Percentiles rank a stretch among this genome's conserved stretches.
phyloP scores from a whole-genome alignment of 2,113 vertebrate species.

The Pyrgilauda ruficollis region DNA sequence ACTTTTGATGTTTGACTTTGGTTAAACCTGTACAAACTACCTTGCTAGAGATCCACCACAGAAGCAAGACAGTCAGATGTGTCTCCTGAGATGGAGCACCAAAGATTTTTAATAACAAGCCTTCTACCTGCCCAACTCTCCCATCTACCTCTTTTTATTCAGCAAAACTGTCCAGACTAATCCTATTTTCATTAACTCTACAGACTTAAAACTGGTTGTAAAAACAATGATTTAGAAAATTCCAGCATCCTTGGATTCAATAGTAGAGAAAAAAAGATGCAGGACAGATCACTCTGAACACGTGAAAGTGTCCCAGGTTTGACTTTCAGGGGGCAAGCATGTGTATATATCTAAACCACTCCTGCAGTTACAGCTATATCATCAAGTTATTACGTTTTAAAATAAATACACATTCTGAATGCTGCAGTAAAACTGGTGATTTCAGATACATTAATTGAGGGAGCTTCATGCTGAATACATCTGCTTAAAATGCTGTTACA shows the following conservation, averaged over 20 bases:
- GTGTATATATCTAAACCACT: background rate
- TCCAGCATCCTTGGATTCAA: background rate
- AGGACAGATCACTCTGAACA: background rate
- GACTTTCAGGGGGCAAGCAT: background rate
- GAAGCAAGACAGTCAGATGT: background rate
- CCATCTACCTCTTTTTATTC: background rate
- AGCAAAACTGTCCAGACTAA: background rate
- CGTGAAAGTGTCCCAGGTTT: background rate
- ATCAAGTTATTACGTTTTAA: background rate
- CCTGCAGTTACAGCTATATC: background rate
- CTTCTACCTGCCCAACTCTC: background rate
- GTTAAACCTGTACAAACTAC: background rate
- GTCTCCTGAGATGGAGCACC: background rate
- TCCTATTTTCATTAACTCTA: background rate
- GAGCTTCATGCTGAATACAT: background rate
- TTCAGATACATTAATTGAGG: background rate
- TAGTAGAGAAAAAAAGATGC: background rate
- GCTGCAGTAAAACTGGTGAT: background rate
- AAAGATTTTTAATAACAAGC: background rate
- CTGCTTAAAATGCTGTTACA: background rate
- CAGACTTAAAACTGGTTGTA: background rate
- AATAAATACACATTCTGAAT: background rate
- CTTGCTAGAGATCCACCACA: background rate
- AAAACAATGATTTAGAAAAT: background rate
- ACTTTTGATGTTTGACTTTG: background rate